Evolutionary conservation across 2,113 vertebrate species (phyloP).

Genomic region (Prochilodus magdalenae): DNA sequence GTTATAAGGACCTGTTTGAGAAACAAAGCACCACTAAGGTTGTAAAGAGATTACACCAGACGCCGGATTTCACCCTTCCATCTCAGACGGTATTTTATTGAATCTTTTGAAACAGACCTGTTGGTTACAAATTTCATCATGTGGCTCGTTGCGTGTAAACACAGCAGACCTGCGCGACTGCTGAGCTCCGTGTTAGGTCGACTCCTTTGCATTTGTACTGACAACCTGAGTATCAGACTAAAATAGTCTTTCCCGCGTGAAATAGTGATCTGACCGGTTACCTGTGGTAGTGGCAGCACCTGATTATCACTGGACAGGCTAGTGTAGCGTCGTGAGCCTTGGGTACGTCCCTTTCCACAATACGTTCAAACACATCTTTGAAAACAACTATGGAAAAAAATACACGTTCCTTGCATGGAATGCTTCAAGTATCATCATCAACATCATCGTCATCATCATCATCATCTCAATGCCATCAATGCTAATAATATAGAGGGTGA

Average conservation of each 20-base stretch:
- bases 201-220: neutral
- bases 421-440: slow-evolving; percentile 19
- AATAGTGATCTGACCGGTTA: neutral
- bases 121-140: slow-evolving; percentile 13
- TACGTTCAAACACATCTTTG: neutral
- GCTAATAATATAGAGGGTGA: neutral
- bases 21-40: neutral
- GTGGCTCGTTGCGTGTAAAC: neutral
- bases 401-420: neutral
- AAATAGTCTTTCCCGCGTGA: neutral
- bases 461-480: neutral
- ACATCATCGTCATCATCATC: neutral
- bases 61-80: neutral
- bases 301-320: neutral
- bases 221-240: slow-evolving; percentile 12
- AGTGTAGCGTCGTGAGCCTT: neutral
- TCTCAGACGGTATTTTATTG: slow-evolving; percentile 15
- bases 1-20: too few species aligned
- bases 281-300: neutral
- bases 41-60: neutral
- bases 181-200: neutral
- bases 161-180: neutral
- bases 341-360: neutral
- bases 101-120: neutral
- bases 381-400: neutral